Percentiles rank a stretch among this genome's conserved stretches.
These are phyloP conservation scores for Salvelinus alpinus DNA, from an alignment of 2,113 vertebrate species.

Conservation along the genomic window DNA sequence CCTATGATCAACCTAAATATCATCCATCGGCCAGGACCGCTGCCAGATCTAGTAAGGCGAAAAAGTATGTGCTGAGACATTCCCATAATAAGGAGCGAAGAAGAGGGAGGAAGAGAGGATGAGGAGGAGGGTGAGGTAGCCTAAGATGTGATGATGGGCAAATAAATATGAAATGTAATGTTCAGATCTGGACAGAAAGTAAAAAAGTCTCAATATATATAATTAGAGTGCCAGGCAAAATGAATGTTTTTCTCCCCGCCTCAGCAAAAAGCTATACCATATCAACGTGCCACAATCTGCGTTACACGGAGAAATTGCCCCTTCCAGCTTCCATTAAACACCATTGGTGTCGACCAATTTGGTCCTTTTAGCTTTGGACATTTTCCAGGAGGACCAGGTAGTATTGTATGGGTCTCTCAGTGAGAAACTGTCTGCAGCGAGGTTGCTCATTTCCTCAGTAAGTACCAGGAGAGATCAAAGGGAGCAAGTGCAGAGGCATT, in stretches of 20 bases:
- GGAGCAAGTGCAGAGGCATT: slow-evolving; percentile 61
- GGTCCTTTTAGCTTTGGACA: slow-evolving; percentile 63
- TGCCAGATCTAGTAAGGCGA: slow-evolving; percentile 67
- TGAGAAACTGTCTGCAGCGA: slow-evolving; percentile 52
- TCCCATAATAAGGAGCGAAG: slow-evolving; percentile 57
- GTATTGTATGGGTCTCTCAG: slow-evolving; percentile 60
- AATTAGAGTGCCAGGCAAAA: slow-evolving; percentile 56
- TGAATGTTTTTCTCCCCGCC: slow-evolving; percentile 48
- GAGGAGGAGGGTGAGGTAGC: slow-evolving; percentile 33
- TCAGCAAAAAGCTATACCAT: slow-evolving; percentile 57
- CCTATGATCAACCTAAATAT: slow-evolving; percentile 76
- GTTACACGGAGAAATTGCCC: slow-evolving; percentile 57
- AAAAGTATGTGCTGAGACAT: slow-evolving; percentile 62
- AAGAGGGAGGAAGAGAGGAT: slow-evolving; percentile 21
- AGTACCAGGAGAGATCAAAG: slow-evolving; percentile 61
- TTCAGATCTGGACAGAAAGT: slow-evolving; percentile 49
- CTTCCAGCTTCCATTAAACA: slow-evolving; percentile 60
- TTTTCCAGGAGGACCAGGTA: slow-evolving; percentile 54
- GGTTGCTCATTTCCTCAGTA: slow-evolving; percentile 57
- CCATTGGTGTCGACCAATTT: slow-evolving; percentile 49
- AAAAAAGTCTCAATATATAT: slow-evolving; percentile 39
- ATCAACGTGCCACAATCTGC: slow-evolving; percentile 46
- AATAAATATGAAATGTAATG: slow-evolving; percentile 49
- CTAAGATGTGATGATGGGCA: slow-evolving; percentile 50
- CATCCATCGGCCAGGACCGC: slow-evolving; percentile 60